Evolutionary conservation across 2,797 vertebrate genomes (phyloP), one percentile per base, ranked within the genome.

Genomic region (Epinephelus coioides): DNA sequence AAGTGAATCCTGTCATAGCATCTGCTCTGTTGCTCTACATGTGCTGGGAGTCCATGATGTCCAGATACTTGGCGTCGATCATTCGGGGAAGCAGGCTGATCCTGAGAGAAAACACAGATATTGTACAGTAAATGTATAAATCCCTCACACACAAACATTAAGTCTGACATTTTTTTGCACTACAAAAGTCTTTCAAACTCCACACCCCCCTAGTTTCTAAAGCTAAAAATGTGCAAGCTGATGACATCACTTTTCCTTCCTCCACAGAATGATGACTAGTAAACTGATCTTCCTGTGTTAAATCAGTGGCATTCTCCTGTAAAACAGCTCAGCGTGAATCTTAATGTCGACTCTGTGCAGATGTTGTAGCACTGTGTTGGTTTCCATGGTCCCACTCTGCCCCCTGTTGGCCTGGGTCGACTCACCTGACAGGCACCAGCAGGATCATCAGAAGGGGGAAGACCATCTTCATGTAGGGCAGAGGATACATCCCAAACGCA

Each of bases 381-480:
- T 66, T 68, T 57, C 27, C n/a, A 3, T 61, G 59, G 67, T 73
- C 0, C 60, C 44, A 51, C 27, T 74, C 71, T 78, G 76, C 76
- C 73, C 85, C 75, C 76, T 82, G 61, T 69, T 82, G 83, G 79
- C 27, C 17, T 25, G 56, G 44, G 38, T 61, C 40, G 21, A 69
- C 80, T 84, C 95, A 98, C 98, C 98, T 97, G 93, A 99, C 88
- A 1, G 97, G 97, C 56, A 98, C 96, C 86, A 98, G 97, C 78
- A 96, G 92, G 38, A 98, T 98, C 97, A 98, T 98, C 81, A 99
- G 96, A 67, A 99, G 95, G 0, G 98, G 97, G 54, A 99, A 99
- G 82, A 99, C 96, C 98, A 99, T 99, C 95, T 98, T 99, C 96
- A 98, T 97, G 92, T 98, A 99, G 72, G 97, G 97, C 78, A 99